Conservation (phyloP, 2,797 vertebrate species). For the Hylomyscus alleni region DNA sequence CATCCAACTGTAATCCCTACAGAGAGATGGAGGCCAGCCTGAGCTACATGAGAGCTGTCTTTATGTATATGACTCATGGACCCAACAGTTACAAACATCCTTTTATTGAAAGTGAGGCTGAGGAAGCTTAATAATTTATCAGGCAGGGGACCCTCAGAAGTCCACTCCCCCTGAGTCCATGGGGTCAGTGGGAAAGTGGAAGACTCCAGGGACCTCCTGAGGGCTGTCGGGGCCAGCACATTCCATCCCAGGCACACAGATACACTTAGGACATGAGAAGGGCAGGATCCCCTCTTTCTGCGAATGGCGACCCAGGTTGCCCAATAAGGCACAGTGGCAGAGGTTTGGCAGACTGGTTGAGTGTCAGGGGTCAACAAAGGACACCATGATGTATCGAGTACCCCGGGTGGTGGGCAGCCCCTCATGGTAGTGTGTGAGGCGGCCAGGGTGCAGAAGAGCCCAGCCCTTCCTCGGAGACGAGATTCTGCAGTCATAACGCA, state of each 20-base stretch:
- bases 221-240: neutral
- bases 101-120: constrained; percentile 75
- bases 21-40: neutral
- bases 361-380: constrained; percentile 94
- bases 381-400: constrained; percentile 96
- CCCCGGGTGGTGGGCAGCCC: constrained; percentile 93
- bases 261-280: neutral
- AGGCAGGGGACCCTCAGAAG: neutral
- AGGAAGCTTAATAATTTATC: constrained; percentile 82
- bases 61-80: neutral
- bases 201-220: constrained; percentile 62
- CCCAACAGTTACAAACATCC: constrained; percentile 75
- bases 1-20: neutral
- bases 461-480: constrained; percentile 94
- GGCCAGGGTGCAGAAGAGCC: constrained; percentile 95
- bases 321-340: constrained; percentile 76
- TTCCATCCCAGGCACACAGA: constrained; percentile 32
- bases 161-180: neutral
- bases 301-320: neutral
- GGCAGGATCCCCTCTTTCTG: neutral
- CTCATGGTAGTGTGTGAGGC: constrained; percentile 96
- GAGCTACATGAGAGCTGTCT: neutral
- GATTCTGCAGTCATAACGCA: constrained; percentile 93
- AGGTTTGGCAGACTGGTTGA: constrained; percentile 49
- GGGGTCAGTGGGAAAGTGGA: neutral